Base-by-base conservation (phyloP, 1,140 invertebrate genomes). In the Dreissena rostriformis region DNA sequence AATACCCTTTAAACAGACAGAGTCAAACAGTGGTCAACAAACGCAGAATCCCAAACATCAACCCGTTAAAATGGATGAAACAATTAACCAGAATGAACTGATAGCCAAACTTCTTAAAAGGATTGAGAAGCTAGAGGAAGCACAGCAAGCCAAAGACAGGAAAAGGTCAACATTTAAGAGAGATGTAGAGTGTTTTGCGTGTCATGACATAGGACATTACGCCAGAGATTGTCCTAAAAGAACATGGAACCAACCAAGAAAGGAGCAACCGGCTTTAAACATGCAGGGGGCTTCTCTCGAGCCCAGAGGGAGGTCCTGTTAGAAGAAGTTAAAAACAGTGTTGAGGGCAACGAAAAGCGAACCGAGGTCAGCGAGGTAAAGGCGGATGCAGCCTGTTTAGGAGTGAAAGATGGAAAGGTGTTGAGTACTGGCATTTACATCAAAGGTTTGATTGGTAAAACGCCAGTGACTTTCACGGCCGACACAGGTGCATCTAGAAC, bases 291-390 rank as follows among this genome's bases (percentile, higher is more conserved):
- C 66, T 67, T 28, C 66, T 67, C 66, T 67, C 26, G 66, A n/a
- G 66, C 12, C 66, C 66, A 67, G 26, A 67, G 66, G 26, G 66
- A 67, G 66, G 66, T 67, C 66, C 66, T 12, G 24, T 22, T 67
- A 67, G 66, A 67, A 12, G 12, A 14, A 11, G 26, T n/a, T 15
- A 28, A n/a, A n/a, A n/a, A 67, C 24, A 24, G 24, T 15, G 66
- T 15, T 22, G 26, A 67, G 26, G 66, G 66, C 66, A 12, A 67
- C 24, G 19, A 67, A 67, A 15, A 11, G 12, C 11, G 14, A 11
- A 67, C 11, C 19, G 24, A n/a, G n/a, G n/a, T n/a, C n/a, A n/a
- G n/a, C n/a, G n/a, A n/a, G 66, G 66, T 15, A 15, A 14, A 12
- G 19, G 66, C 19, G 66, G 11, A 12, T 22, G 26, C 19, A 28